Percentiles rank a stretch among this genome's conserved stretches.
Conservation (phyloP, 2,113 vertebrate genomes). For the Barbus barbus region DNA sequence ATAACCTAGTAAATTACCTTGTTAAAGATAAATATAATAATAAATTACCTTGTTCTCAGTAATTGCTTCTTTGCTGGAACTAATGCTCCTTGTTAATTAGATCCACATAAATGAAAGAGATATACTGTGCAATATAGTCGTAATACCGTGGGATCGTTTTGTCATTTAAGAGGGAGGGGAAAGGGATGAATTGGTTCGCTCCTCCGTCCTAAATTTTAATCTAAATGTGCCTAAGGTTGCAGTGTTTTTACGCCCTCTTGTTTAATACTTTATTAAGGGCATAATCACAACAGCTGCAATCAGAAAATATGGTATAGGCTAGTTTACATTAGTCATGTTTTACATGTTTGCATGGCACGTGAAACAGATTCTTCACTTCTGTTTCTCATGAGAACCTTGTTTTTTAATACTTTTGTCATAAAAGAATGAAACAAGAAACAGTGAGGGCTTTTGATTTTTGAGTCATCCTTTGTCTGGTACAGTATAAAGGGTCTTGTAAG, state of each 20-base stretch:
- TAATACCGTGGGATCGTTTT: slow-evolving; percentile 23
- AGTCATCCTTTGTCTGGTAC: slow-evolving; percentile 42
- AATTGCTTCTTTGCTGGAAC: slow-evolving; percentile 13
- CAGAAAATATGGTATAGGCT: background rate
- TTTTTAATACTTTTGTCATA: slow-evolving; percentile 28
- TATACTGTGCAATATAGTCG: slow-evolving; percentile 24
- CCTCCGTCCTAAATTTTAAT: slow-evolving; percentile 1
- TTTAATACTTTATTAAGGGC: background rate
- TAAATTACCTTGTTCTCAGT: slow-evolving; percentile 22
- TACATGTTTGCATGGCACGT: background rate
- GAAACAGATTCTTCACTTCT: background rate
- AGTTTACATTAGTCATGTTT: background rate
- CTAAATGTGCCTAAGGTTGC: slow-evolving; percentile 17
- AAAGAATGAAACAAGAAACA: slow-evolving; percentile 55
- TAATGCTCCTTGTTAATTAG: slow-evolving; percentile 25
- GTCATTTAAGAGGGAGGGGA: background rate
- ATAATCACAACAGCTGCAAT: background rate
- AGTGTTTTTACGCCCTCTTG: background rate
- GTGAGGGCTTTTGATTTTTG: slow-evolving; percentile 50
- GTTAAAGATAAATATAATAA: slow-evolving; percentile 17
- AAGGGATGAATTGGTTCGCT: background rate
- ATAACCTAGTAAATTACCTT: background rate
- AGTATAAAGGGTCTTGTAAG: slow-evolving; percentile 47
- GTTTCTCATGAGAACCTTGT: slow-evolving; percentile 41
- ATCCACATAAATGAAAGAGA: slow-evolving; percentile 23